Base-by-base conservation (phyloP, 2,113 vertebrate genomes). In the Butorides virescens region DNA sequence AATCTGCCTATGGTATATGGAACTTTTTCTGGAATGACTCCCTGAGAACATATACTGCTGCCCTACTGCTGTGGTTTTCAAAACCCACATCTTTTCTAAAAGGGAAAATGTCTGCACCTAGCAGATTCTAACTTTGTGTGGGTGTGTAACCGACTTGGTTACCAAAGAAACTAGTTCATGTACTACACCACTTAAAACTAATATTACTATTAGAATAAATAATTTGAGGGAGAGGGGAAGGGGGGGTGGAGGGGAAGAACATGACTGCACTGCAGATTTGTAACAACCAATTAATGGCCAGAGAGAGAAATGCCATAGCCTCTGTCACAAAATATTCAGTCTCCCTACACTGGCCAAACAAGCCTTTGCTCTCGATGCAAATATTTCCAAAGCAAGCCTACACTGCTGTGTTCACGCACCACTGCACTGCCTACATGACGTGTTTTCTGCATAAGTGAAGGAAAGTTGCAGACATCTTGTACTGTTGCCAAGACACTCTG, bases 121-220 rank as follows among this genome's bases (percentile, higher is more conserved):
- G 47, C 87, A 94, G 92, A 95, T 97, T 97, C 97, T 96, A 95
- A 98, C 96, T 98, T 96, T 87, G 97, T 97, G 98, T 98, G 97
- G 98, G 97, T 91, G 97, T 97, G 94, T 96, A 96, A 96, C 95
- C 23, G 67, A 96, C 96, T 98, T 96, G 95, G 96, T 98, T 98
- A 97, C 98, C 97, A 98, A 97, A 98, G 98, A 98, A 98, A 98
- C 98, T 97, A 97, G 97, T 97, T 91, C 89, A 96, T 97, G 94
- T 96, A 97, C 95, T 93, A 97, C 95, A 97, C 88, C 90, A 95
- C 95, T 94, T 96, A 96, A 97, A 98, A 97, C 96, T 97, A 97
- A 95, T 96, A 97, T 92, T 97, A 97, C 95, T 95, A 93, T 96
- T 61, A 92, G 92, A 98, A 96, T 95, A 97, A 98, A 98, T 97